A percentile compares a stretch with the other conserved stretches of the same genome.
phyloP scores from a whole-genome alignment of 2,797 vertebrate genomes.

The Mastacembelus armatus region DNA sequence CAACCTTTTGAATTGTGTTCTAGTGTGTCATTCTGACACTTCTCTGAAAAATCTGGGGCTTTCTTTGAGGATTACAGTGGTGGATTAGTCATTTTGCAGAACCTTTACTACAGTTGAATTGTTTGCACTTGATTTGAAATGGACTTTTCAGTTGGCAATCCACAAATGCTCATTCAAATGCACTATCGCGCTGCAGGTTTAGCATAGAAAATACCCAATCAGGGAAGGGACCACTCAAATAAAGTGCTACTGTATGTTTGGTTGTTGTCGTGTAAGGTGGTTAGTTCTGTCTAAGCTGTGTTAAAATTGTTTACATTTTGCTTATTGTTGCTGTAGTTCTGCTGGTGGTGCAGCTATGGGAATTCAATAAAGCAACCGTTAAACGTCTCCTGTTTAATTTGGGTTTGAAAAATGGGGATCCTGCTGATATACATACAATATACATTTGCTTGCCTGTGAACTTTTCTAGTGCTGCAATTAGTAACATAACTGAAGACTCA shows the following conservation, averaged over 20 bases:
- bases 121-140: slow-evolving; percentile 31
- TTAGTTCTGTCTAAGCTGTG: slow-evolving; percentile 46
- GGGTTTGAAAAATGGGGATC: too few species aligned
- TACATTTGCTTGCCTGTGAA: too few species aligned
- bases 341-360: slow-evolving; percentile 54
- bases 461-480: too few species aligned
- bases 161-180: background rate
- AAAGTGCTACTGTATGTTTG: slow-evolving; percentile 41
- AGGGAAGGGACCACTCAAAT: background rate
- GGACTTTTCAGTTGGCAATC: slow-evolving; percentile 2
- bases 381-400: slow-evolving; percentile 7
- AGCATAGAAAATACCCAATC: slow-evolving; percentile 4
- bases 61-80: slow-evolving; percentile 3
- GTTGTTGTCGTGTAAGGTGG: slow-evolving; percentile 37
- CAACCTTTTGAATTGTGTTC: slow-evolving; percentile 28
- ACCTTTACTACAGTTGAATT: background rate
- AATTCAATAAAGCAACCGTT: slow-evolving; percentile 70
- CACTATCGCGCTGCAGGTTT: slow-evolving; percentile 5
- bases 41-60: slow-evolving; percentile 11
- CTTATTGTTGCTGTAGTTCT: slow-evolving; percentile 69
- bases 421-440: too few species aligned
- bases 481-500: too few species aligned
- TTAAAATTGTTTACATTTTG: slow-evolving; percentile 63
- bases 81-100: slow-evolving; percentile 5
- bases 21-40: slow-evolving; percentile 5